Evolutionary conservation across 1,140 invertebrate species (phyloP).

Genomic region (Brachionus calyciflorus): DNA sequence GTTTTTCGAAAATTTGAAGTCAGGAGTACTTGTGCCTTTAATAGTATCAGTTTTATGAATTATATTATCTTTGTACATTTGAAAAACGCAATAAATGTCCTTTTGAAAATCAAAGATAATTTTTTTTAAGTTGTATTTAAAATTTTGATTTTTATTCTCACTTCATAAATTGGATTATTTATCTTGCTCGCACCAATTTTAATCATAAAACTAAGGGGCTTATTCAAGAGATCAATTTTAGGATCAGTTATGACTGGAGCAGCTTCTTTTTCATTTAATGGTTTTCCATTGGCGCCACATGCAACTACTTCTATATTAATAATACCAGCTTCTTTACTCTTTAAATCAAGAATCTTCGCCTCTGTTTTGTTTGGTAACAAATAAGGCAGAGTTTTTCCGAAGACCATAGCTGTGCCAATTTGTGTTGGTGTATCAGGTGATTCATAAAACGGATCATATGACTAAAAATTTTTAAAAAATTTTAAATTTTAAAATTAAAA

Average conservation of each 20-base stretch:
- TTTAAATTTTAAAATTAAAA: neutral
- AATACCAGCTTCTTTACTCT: slow-evolving; percentile 64
- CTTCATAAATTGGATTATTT: slow-evolving; percentile 21
- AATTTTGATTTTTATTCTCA: neutral
- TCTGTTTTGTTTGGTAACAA: slow-evolving; percentile 61
- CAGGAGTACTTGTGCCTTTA: neutral
- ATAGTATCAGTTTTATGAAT: neutral
- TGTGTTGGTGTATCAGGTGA: slow-evolving; percentile 63
- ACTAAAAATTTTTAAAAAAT: neutral
- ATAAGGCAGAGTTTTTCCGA: slow-evolving; percentile 64
- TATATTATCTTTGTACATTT: slow-evolving; percentile 17
- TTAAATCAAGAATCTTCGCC: slow-evolving; percentile 63
- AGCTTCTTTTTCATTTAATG: slow-evolving; percentile 63
- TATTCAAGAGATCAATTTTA: slow-evolving; percentile 56
- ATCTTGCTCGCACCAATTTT: neutral
- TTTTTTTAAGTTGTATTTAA: neutral
- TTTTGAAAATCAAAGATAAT: neutral
- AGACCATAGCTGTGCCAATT: slow-evolving; percentile 66
- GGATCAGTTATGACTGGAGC: slow-evolving; percentile 63
- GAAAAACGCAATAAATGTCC: slow-evolving; percentile 44
- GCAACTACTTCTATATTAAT: slow-evolving; percentile 63
- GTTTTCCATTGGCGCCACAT: slow-evolving; percentile 60
- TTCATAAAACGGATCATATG: slow-evolving; percentile 66
- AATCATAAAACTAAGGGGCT: slow-evolving; percentile 6
- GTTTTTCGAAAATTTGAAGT: slow-evolving; percentile 38